phyloP scores from a whole-genome alignment of 37 sponge, comb jelly and placozoan species.

The Petrosia ficiformis region DNA sequence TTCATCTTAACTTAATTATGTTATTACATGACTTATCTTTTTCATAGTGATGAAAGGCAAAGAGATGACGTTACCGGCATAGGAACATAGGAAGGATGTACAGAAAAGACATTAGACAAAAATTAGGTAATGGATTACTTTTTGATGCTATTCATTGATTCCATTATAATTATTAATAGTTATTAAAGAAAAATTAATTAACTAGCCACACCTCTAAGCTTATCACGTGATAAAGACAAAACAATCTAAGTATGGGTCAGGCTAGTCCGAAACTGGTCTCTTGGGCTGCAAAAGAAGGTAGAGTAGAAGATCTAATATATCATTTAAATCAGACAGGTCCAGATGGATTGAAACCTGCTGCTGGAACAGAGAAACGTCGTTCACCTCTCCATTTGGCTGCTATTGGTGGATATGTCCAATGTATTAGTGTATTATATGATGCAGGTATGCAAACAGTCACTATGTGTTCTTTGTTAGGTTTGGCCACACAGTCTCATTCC shows the following conservation, averaged over 20 bases:
- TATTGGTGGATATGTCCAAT: constrained; percentile 38
- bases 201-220: too few species aligned
- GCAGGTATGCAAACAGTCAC: constrained; percentile 52
- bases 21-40: background rate
- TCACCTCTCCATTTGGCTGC: constrained; percentile 55
- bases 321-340: constrained; percentile 26
- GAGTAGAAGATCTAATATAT: constrained; percentile 46
- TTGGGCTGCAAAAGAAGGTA: constrained; percentile 76
- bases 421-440: constrained; percentile 41
- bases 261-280: constrained; percentile 7
- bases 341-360: constrained; percentile 2
- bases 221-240: background rate
- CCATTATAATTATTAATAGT: constrained; percentile 8
- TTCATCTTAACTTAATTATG: background rate
- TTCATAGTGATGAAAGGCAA: constrained; percentile 84
- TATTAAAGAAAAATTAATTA: too few species aligned
- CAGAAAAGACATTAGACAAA: too few species aligned
- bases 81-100: too few species aligned
- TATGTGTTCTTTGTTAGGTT: background rate
- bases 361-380: constrained; percentile 1
- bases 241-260: constrained; percentile 7
- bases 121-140: too few species aligned
- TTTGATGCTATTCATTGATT: background rate
- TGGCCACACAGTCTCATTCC: background rate
- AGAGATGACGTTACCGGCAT: constrained; percentile 83